A percentile compares a stretch with the other conserved stretches of the same genome.
phyloP scores from a whole-genome alignment of 30 jellyfish, hydroid and myxozoan species.

The Rhopilema esculentum region DNA sequence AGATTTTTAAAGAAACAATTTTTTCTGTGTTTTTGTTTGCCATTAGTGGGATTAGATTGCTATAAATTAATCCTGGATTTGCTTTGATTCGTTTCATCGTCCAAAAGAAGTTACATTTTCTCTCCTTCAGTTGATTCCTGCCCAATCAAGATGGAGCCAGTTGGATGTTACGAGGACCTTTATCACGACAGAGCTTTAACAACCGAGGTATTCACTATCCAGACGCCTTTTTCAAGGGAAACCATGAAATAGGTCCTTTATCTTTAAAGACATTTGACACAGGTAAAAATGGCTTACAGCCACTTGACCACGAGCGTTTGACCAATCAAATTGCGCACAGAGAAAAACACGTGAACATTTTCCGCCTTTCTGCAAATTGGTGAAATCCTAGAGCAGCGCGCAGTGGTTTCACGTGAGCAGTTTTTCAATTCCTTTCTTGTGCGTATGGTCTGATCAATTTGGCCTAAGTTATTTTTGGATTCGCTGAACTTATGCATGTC shows the following conservation, averaged over 20 bases:
- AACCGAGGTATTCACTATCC: constrained; percentile 40
- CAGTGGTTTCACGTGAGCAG: too few species aligned
- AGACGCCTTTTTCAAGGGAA: not conserved
- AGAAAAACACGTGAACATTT: too few species aligned
- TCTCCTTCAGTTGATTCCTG: constrained; percentile 50
- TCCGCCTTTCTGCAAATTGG: too few species aligned
- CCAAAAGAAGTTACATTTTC: not conserved
- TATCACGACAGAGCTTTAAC: constrained; percentile 68
- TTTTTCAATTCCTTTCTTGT: too few species aligned
- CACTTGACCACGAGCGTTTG: too few species aligned
- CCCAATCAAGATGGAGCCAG: constrained; percentile 75
- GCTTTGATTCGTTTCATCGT: not conserved
- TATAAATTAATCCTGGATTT: not conserved
- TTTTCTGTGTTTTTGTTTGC: too few species aligned
- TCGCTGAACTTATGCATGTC: too few species aligned
- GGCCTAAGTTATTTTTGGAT: too few species aligned
- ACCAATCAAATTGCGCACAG: too few species aligned
- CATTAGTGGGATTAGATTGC: not conserved
- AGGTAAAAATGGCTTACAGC: not conserved
- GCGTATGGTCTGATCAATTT: too few species aligned
- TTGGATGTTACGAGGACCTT: constrained; percentile 80
- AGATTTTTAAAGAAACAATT: too few species aligned
- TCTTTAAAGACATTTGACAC: not conserved
- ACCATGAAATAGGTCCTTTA: not conserved
- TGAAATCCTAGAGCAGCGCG: too few species aligned